Evolutionary conservation across 2,888 invertebrate species (phyloP), one percentile per base, ranked within the genome.

Genomic region (Tachina fera): DNA sequence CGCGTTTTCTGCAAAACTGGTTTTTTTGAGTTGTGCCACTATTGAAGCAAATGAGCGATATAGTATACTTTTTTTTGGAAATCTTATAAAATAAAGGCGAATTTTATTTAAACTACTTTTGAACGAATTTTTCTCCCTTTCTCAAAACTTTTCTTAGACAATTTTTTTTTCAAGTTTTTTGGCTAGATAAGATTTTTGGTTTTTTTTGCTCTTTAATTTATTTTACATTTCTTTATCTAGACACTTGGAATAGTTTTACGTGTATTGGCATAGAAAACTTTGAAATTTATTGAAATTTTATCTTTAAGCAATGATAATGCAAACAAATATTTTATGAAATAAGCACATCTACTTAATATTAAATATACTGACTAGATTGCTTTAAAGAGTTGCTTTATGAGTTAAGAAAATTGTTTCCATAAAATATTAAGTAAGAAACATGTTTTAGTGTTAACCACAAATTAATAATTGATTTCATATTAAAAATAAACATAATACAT

Each of bases 121-220:
- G 47, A 19, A 19, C 56, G 11, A 60, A 43, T 56, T 53, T 1
- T 31, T 56, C 58, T 19, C 39, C n/a, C 14, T 3, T 8, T n/a
- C 5, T 8, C 3, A 9, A n/a, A 39, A n/a, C 53, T 68, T 81
- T 71, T 14, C 41, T 53, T 31, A 49, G 53, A 56, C 56, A 81
- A 77, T 53, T 22, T 47, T 41, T 76, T 60, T 81, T 68, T n/a
- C n/a, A 68, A 81, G 60, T 84, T 77, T 31, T 77, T 67, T 16
- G 81, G 72, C 61, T 22, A 71, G 41, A 72, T 71, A 61, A 65
- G 22, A 71, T 76, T 71, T 13, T 39, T 47, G 13, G 13, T 41
- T 43, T 41, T 51, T 63, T 76, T 49, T 31, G 63, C 63, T 70
- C 63, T 49, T 47, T 60, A 31, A 31, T 31, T 31, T 31, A 31